Percentiles rank a stretch among this genome's conserved stretches.
These are phyloP conservation scores for Centropus unirufus DNA, from an alignment of 2,113 vertebrate genomes.

Conservation along the genomic window DNA sequence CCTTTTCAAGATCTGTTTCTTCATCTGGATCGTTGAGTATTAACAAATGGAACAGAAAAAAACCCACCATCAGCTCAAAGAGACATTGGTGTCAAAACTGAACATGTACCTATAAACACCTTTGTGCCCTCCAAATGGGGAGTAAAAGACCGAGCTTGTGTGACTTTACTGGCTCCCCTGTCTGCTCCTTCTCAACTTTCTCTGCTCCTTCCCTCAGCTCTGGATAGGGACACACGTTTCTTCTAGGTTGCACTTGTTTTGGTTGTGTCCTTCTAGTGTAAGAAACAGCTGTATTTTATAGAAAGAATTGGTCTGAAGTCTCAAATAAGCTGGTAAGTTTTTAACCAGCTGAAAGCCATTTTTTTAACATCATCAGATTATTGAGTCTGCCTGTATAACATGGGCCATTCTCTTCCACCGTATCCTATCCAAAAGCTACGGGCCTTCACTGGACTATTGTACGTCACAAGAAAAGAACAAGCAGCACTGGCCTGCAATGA, in stretches of 20 bases:
- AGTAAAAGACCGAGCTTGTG: background rate
- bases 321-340: background rate
- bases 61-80: background rate
- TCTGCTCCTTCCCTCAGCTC: background rate
- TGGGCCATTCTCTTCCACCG: background rate
- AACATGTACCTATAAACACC: background rate
- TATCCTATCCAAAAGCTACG: background rate
- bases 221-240: background rate
- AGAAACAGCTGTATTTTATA: background rate
- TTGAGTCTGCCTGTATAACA: background rate
- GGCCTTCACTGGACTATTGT: background rate
- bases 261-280: background rate
- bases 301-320: background rate
- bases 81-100: background rate
- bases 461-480: background rate
- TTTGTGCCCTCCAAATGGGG: background rate
- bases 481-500: background rate
- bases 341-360: background rate
- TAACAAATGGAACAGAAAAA: background rate
- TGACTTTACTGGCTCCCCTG: background rate
- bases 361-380: background rate
- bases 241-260: background rate
- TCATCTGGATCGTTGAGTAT: constrained; percentile 77
- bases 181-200: background rate
- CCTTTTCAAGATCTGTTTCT: constrained; percentile 83